Evolutionary conservation across 2,113 vertebrate species (phyloP).

Genomic region (Mastomys coucha): DNA sequence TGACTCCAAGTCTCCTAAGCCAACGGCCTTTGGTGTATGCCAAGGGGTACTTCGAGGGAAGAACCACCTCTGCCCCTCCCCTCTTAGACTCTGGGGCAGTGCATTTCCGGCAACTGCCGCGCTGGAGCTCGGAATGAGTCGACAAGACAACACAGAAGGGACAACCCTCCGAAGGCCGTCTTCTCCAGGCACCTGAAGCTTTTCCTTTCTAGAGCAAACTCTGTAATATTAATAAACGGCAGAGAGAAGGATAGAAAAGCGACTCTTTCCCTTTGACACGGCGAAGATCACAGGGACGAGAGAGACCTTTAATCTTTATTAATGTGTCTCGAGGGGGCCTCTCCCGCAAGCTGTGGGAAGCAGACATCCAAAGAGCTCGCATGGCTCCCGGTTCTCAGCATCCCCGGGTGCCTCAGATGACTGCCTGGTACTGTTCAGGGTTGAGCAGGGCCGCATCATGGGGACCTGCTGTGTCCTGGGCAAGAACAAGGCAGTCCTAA

Average conservation of each 20-base stretch:
- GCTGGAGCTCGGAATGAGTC: background rate
- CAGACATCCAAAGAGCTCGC: constrained; percentile 77
- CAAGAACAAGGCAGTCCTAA: constrained; percentile 67
- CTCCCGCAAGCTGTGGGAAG: constrained; percentile 78
- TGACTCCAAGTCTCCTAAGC: background rate
- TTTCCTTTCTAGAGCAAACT: constrained; percentile 78
- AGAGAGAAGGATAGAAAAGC: constrained; percentile 79
- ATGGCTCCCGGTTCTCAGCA: constrained; percentile 62
- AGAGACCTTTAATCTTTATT: constrained; percentile 85
- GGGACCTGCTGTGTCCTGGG: constrained; percentile 71
- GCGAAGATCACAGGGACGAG: constrained; percentile 83
- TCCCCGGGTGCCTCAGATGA: constrained; percentile 75
- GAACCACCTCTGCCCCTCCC: background rate
- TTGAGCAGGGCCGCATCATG: constrained; percentile 64
- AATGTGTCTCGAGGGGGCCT: constrained; percentile 75
- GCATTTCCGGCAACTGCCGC: background rate
- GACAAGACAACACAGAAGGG: background rate
- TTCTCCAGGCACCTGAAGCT: constrained; percentile 8
- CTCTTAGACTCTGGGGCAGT: background rate
- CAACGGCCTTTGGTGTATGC: background rate
- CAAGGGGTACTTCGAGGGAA: background rate
- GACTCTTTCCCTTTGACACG: constrained; percentile 82
- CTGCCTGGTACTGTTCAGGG: constrained; percentile 69
- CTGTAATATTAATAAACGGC: constrained; percentile 82
- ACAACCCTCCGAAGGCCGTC: background rate